These are phyloP conservation scores for Xylocampa areola DNA, from an alignment of 2,888 invertebrate genomes.

Conservation along the genomic window DNA sequence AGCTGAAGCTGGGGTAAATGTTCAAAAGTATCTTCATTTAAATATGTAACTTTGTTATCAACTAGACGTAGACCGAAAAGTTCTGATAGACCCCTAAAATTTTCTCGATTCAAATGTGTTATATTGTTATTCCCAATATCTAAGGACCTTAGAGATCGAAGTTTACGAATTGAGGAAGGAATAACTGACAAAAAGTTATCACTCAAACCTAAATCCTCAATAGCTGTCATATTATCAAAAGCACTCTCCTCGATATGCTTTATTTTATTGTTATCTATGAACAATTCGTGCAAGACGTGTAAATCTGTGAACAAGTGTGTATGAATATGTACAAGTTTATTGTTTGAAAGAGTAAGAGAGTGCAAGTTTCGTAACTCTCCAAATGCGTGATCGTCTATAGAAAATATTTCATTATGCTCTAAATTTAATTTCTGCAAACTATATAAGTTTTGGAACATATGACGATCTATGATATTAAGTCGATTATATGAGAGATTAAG, in stretches of 20 bases:
- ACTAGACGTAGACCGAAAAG: constrained; percentile 94
- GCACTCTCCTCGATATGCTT: constrained; percentile 92
- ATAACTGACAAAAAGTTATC: constrained; percentile 92
- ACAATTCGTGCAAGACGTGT: constrained; percentile 92
- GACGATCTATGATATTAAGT: constrained; percentile 91
- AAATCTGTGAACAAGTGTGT: constrained; percentile 92
- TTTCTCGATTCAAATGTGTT: constrained; percentile 92
- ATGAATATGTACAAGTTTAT: constrained; percentile 92
- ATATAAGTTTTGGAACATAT: constrained; percentile 93
- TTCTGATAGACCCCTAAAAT: constrained; percentile 93
- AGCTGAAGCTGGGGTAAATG: constrained; percentile 93
- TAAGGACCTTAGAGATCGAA: constrained; percentile 92
- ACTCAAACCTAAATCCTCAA: constrained; percentile 93
- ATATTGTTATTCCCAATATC: constrained; percentile 95
- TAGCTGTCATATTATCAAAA: constrained; percentile 93
- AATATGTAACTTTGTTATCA: constrained; percentile 94
- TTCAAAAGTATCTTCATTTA: constrained; percentile 93
- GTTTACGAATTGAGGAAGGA: constrained; percentile 91
- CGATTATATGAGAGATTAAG: constrained; percentile 93
- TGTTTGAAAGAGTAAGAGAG: constrained; percentile 93
- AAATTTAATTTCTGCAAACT: constrained; percentile 93
- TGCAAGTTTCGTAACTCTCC: constrained; percentile 93
- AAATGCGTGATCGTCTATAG: constrained; percentile 93
- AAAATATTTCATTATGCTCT: constrained; percentile 92
- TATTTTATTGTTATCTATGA: constrained; percentile 93